Evolutionary conservation across 2,888 invertebrate genomes (phyloP), one percentile per base, ranked within the genome.

Genomic region (Tachystola acroxantha): DNA sequence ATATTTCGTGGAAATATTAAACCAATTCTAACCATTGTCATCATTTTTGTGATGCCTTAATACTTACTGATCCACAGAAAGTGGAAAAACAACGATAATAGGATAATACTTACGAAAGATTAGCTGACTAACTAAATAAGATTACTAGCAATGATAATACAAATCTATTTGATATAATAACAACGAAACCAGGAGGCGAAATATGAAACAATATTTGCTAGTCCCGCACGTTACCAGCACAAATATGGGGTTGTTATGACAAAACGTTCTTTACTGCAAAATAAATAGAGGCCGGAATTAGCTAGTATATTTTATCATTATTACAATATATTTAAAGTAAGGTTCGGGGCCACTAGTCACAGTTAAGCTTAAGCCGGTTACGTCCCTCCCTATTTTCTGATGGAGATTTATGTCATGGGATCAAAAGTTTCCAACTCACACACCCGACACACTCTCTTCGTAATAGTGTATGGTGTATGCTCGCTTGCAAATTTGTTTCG

Each of bases 281-380:
- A 74, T 69, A 78, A 84, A 84, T 79, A 84, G 60, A 71, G 74
- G 45, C 52, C 57, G 50, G 70, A 79, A 82, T 85, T 80, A 82
- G 68, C 76, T 65, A 78, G 80, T 81, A 66, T 67, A 80, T 84
- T 80, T 80, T 80, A 81, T 81, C 80, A 78, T 82, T 82, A 84
- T 84, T 82, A 84, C 74, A 79, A 78, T 81, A 79, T 80, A 85
- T 84, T 84, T 85, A 84, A 84, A 81, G 71, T 75, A 70, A 77
- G 67, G 75, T 74, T 68, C 66, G 70, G 68, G 65, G 66, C 78
- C 71, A 80, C 80, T 80, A 84, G 84, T 82, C 77, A 78, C 72
- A 69, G 79, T 82, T 86, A 85, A 86, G 81, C 85, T 75, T 85
- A 86, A 86, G 85, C 86, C 76, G 84, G 84, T 86, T 85, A 84